A percentile compares a stretch with the other conserved stretches of the same genome.
Conservation (phyloP, 1,140 invertebrate species). For the Cotesia vestalis region DNA sequence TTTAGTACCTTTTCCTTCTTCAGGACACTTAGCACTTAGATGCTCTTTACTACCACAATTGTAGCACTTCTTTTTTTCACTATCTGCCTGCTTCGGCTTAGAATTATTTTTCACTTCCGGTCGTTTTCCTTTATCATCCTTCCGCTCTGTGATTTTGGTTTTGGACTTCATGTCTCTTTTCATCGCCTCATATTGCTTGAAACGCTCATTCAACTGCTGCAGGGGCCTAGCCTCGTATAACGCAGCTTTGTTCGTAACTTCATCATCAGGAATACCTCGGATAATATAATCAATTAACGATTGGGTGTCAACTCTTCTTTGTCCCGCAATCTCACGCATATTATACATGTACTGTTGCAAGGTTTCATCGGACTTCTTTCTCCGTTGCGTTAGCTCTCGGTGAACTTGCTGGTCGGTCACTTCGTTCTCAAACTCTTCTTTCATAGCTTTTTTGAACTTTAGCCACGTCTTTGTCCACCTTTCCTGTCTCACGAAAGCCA, state of each 20-base stretch:
- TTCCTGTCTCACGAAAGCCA: conserved; percentile 40
- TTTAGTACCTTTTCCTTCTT: conserved; percentile 19
- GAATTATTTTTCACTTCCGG: not conserved
- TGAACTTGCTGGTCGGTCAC: conserved; percentile 43
- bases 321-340: conserved; percentile 48
- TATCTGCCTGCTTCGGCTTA: not conserved
- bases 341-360: conserved; percentile 42
- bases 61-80: conserved; percentile 29
- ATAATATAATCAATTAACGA: conserved; percentile 54
- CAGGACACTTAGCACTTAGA: conserved; percentile 27
- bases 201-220: conserved; percentile 32
- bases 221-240: conserved; percentile 52
- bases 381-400: conserved; percentile 33
- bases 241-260: conserved; percentile 48
- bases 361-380: conserved; percentile 43
- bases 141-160: conserved; percentile 24
- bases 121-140: conserved; percentile 30
- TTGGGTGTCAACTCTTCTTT: conserved; percentile 47
- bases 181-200: conserved; percentile 30
- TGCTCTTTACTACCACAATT: conserved; percentile 34
- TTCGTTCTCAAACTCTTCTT: conserved; percentile 41
- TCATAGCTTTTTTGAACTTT: conserved; percentile 38
- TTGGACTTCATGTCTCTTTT: conserved; percentile 12
- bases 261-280: conserved; percentile 55
- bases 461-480: conserved; percentile 36